A percentile compares a stretch with the other conserved stretches of the same genome.
phyloP scores from a whole-genome alignment of 2,797 vertebrate genomes.

The Fundulus diaphanus region DNA sequence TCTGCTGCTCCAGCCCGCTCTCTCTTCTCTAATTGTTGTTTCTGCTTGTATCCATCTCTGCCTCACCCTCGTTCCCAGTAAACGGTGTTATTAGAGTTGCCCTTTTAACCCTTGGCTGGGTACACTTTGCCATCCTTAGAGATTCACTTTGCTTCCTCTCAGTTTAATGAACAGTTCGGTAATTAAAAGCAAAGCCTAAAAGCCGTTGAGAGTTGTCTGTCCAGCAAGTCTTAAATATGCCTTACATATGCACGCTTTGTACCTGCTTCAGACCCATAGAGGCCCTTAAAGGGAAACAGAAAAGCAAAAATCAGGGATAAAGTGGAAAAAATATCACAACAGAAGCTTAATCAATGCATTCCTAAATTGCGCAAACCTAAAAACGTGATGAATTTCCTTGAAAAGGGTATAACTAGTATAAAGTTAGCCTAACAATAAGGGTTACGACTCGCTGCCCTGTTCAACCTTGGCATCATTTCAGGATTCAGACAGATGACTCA shows the following conservation, averaged over 20 bases:
- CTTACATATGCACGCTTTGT: neutral
- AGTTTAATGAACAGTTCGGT: neutral
- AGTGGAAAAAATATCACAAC: neutral
- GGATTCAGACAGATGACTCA: too few relatives aligned
- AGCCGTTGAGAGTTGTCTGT: neutral
- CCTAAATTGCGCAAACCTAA: neutral
- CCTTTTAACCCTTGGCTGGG: neutral
- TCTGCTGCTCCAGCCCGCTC: conserved; percentile 1
- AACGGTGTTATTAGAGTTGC: neutral
- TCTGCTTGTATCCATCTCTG: neutral
- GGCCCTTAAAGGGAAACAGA: neutral
- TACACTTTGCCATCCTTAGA: neutral
- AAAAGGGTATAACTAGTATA: neutral
- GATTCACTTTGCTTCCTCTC: neutral
- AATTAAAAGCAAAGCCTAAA: neutral
- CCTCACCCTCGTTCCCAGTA: neutral
- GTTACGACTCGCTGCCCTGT: neutral
- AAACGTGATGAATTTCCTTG: neutral
- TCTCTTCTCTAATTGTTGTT: neutral
- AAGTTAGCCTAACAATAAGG: neutral
- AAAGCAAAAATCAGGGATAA: neutral
- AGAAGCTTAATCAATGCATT: neutral
- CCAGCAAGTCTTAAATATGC: neutral
- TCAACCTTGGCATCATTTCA: neutral
- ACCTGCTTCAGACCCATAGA: neutral